Base-by-base conservation (phyloP, 2,888 invertebrate species). In the Mesochorus sp. region DNA sequence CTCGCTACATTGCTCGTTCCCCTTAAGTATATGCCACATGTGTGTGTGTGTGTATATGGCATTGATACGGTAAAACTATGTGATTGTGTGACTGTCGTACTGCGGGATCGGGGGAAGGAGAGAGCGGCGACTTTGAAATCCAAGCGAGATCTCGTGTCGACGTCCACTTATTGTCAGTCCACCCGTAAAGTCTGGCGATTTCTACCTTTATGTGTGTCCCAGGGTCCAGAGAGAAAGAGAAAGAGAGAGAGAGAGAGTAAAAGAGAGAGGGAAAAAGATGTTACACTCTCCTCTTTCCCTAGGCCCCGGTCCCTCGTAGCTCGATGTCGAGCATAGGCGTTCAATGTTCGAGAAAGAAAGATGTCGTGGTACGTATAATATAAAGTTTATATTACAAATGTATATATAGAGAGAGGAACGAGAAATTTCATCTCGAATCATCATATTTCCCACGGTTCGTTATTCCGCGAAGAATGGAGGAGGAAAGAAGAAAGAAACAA, bases 121-220 rank as follows among this genome's bases (percentile, higher is more conserved):
- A 21, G 59, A 59, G 39, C 78, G 78, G 78, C 78, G 68, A 78
- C 39, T 78, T 78, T 78, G 78, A 80, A 76, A 76, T 77, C 73
- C 68, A 77, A 72, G 67, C 76, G 73, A 77, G 76, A 74, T 76
- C 76, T 64, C 76, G 79, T 73, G 76, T 76, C 76, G 76, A 80
- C 77, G 73, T 73, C 73, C 80, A 77, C 74, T 80, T 67, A 77
- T 77, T 73, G 74, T 77, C 73, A 77, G 74, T 78, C 73, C 73
- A 78, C 73, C 78, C 78, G 78, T 78, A 78, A 74, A 78, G 68
- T 74, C 68, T 70, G 73, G 57, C 78, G 57, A 64, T 73, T 70
- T 73, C 59, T 37, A 59, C 37, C 47, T 70, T 37, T 37, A 59
- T 12, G n/a, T 44, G 14, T 44, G 31, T 3, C 42, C 55, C n/a